Percentiles rank a stretch among this genome's conserved stretches.
Evolutionary conservation across 2,113 vertebrate genomes (phyloP).

Genomic region (Onychostoma macrolepis): DNA sequence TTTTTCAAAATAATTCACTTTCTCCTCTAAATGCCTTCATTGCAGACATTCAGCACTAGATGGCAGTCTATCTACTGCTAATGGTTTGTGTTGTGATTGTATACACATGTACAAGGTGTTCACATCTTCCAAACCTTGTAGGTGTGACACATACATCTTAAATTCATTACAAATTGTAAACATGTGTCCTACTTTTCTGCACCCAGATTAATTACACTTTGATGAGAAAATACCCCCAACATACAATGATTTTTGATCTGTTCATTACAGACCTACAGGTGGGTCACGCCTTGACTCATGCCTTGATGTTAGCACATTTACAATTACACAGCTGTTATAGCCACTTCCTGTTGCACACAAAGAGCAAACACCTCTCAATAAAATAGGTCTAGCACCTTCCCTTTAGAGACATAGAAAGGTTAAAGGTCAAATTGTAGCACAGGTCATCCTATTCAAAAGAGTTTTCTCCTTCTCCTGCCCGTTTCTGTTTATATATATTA

Average conservation of each 20-base stretch:
- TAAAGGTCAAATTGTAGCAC: constrained; percentile 39
- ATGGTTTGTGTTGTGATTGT: not conserved
- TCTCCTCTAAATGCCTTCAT: not conserved
- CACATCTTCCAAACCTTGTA: not conserved
- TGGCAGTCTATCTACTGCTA: constrained; percentile 52
- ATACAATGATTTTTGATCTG: not conserved
- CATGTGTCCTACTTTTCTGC: not conserved
- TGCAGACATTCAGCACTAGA: constrained; percentile 60
- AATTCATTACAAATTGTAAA: not conserved
- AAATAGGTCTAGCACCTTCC: constrained; percentile 48
- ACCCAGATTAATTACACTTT: not conserved
- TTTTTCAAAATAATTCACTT: not conserved
- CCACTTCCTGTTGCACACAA: constrained; percentile 43
- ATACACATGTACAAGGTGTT: not conserved
- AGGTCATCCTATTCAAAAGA: constrained; percentile 40
- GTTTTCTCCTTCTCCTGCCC: not conserved
- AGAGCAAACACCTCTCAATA: constrained; percentile 48
- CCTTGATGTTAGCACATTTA: constrained; percentile 3
- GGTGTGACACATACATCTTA: not conserved
- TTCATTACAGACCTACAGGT: not conserved
- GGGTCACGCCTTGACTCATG: not conserved
- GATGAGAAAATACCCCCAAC: not conserved
- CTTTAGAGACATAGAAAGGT: constrained; percentile 35
- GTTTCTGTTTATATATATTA: constrained; percentile 21
- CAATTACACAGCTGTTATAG: not conserved